Base-by-base conservation (phyloP, 2,888 invertebrate genomes). In the Caenorhabditis afra region DNA sequence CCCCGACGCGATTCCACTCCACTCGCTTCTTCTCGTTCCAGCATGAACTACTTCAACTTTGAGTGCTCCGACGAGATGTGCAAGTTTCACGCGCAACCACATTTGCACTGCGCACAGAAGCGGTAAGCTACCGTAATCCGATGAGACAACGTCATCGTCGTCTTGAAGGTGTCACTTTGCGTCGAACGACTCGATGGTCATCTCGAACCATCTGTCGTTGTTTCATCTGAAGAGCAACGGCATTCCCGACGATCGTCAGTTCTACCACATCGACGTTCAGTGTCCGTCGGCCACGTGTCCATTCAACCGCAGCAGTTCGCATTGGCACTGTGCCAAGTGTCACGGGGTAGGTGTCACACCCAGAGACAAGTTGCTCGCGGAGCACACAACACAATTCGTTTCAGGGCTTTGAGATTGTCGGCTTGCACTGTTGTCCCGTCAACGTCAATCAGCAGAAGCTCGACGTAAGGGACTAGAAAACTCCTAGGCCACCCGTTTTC, bases 271-370 rank as follows among this genome's bases (percentile, higher is more conserved):
- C 22, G 76, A 76, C 23, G 64, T 68, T 11, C 11, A 52, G 3
- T 76, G 76, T 22, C 41, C 39, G 22, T 55, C 53, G 14, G 59
- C 29, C 18, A 44, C 37, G 7, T 75, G 79, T 49, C 65, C 66
- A 45, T 67, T 73, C 49, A 70, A 76, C 5, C 22, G 18, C 29
- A 74, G 44, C 35, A 81, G 75, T 49, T 73, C 74, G 45, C 83
- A 83, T 74, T 83, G 79, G 79, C 83, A 83, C 44, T 83, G 83
- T 37, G 8, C 53, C 7, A 76, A 53, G 22, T 83, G 83, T 50
- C 39, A 67, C 16, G 59, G 62, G 53, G 71, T 70, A 52, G 14
- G 57, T 18, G 4, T 10, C 14, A 41, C 16, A 52, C 8, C 22
- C 18, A 44, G 18, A n/a, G 12, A 39, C 14, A 14, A 52, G n/a